These are phyloP conservation scores for Helicoverpa armigera DNA, from an alignment of 1,140 invertebrate genomes.

Conservation along the genomic window DNA sequence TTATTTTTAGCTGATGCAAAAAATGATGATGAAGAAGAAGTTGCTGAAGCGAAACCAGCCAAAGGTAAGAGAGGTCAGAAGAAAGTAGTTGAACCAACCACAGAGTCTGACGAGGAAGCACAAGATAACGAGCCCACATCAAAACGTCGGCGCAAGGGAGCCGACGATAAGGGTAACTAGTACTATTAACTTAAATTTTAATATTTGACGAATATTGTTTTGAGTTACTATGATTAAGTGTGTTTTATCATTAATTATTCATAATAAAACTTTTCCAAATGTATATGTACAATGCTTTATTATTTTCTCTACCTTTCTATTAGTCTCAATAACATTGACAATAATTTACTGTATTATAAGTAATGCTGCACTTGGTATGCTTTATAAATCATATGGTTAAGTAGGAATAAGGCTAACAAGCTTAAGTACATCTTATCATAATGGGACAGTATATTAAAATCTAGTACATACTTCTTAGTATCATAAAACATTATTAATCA, in stretches of 20 bases:
- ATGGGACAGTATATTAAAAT: not conserved
- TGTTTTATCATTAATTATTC: conserved; percentile 73
- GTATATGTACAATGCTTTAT: conserved; percentile 73
- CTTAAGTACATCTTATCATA: not conserved
- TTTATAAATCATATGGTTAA: conserved; percentile 15
- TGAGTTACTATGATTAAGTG: conserved; percentile 72
- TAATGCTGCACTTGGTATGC: conserved; percentile 24
- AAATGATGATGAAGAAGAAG: conserved; percentile 67
- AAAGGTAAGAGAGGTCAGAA: conserved; percentile 77
- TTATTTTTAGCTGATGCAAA: conserved; percentile 68
- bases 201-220: conserved; percentile 73
- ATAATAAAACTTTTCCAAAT: conserved; percentile 81
- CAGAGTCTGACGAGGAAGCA: conserved; percentile 65
- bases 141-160: conserved; percentile 75
- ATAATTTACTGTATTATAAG: not conserved
- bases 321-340: conserved; percentile 2
- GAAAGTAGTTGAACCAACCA: conserved; percentile 61
- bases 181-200: conserved; percentile 66
- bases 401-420: conserved; percentile 16
- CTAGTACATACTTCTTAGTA: conserved; percentile 1
- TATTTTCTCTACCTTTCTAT: conserved; percentile 60
- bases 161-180: conserved; percentile 83
- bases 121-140: conserved; percentile 72
- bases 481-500: conserved; percentile 3
- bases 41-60: conserved; percentile 63